Evolutionary conservation across 2,888 invertebrate species (phyloP), one percentile per base, ranked within the genome.

Genomic region (Tineola bisselliella): DNA sequence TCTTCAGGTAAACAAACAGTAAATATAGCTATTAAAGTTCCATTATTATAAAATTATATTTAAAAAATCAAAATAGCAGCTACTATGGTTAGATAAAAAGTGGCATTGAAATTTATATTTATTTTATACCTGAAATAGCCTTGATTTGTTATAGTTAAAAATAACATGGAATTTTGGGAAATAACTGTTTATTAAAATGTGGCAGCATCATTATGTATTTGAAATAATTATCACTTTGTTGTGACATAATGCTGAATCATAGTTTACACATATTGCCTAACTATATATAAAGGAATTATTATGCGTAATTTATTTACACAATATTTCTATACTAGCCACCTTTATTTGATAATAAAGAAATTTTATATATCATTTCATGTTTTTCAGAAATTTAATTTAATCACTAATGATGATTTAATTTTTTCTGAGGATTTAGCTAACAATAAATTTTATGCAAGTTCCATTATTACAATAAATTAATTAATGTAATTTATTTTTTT

Each of bases 1-100:
- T 88, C 90, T 68, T 95, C 95, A 65, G 88, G 88, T 77, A 65
- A 69, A 69, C 6, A n/a, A n/a, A n/a, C n/a, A n/a, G n/a, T n/a
- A n/a, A n/a, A n/a, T n/a, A n/a, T n/a, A n/a, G n/a, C n/a, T n/a
- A 59, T 44, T 59, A 52, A 59, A 25, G 25, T 25, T 25, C 2
- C 25, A 25, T 25, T 25, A 6, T n/a, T 6, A n/a, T 43, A 43
- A 43, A 43, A 43, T 43, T 43, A 43, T 31, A 30, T n/a, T 13
- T 58, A 12, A n/a, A n/a, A n/a, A n/a, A n/a, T n/a, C n/a, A n/a
- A n/a, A n/a, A n/a, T n/a, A n/a, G 2, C 58, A 4, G 15, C 12
- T n/a, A 43, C 58, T 54, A 18, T 18, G 54, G 12, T 38, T 1
- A 38, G 38, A 38, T 38, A 38, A 38, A 38, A 38, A 12, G 10